Percentiles rank a stretch among this genome's conserved stretches.
phyloP scores from a whole-genome alignment of 2,113 vertebrate species.

The Gnathonemus echidnorhynchus region DNA sequence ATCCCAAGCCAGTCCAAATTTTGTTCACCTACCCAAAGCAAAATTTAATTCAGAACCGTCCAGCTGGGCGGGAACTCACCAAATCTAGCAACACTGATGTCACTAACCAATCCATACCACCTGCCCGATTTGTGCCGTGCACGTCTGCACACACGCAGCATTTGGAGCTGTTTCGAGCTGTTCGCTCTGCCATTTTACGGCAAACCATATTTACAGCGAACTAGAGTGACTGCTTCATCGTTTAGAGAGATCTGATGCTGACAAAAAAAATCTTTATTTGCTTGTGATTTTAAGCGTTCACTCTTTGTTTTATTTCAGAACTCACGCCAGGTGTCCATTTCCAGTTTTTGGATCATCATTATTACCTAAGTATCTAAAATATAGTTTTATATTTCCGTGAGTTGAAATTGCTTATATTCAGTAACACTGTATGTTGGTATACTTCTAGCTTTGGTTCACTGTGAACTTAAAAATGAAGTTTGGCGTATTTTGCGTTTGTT shows the following conservation, averaged over 20 bases:
- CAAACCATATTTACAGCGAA: not conserved
- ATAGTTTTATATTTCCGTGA: not conserved
- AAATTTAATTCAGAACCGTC: no score
- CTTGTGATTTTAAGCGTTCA: not conserved
- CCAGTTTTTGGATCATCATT: not conserved
- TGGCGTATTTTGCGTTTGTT: no score
- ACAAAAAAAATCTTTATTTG: not conserved
- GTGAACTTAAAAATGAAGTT: not conserved
- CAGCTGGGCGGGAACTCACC: no score
- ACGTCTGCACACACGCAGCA: no score
- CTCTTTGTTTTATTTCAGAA: not conserved
- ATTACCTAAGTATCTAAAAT: not conserved
- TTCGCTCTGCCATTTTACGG: not conserved
- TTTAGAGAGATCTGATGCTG: no score
- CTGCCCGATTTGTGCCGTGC: no score
- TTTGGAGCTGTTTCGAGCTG: no score
- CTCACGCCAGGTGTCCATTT: not conserved
- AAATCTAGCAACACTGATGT: no score
- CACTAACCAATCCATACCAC: no score
- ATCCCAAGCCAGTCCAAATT: not conserved
- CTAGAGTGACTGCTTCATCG: not conserved
- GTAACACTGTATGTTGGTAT: not conserved
- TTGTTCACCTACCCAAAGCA: not conserved
- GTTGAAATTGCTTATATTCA: not conserved
- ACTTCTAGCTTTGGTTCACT: not conserved